Percentiles rank a stretch among this genome's conserved stretches.
These are phyloP conservation scores for Macquaria ambigua DNA, from an alignment of 2,113 vertebrate genomes.

Conservation along the genomic window DNA sequence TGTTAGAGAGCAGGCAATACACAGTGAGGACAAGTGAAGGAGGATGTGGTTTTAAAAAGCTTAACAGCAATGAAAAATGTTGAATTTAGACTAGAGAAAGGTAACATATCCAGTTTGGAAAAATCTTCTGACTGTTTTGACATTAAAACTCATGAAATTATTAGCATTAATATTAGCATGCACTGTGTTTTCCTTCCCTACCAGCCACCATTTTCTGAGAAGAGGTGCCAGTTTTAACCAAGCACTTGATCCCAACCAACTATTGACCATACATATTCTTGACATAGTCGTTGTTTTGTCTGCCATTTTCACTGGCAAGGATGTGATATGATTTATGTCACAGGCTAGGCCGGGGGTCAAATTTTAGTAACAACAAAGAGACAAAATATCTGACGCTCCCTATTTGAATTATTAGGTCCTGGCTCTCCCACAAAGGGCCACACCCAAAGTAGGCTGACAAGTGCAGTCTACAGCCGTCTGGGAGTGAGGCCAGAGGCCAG, in stretches of 20 bases:
- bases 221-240: neutral
- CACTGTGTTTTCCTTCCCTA: neutral
- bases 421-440: neutral
- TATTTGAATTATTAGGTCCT: neutral
- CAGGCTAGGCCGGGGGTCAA: neutral
- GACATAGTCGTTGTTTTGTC: neutral
- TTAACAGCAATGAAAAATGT: neutral
- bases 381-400: neutral
- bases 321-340: neutral
- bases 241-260: neutral
- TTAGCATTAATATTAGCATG: neutral
- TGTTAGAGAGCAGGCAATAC: too few relatives aligned
- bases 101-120: neutral
- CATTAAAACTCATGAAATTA: neutral
- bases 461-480: neutral
- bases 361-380: neutral
- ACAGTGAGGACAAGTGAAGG: neutral
- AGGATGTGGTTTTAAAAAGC: neutral
- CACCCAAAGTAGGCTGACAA: conserved; percentile 12
- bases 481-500: conserved; percentile 4
- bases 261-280: neutral
- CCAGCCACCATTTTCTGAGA: neutral
- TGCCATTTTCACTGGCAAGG: neutral
- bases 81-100: neutral
- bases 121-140: neutral